Evolutionary conservation across 2,888 invertebrate species (phyloP).

Genomic region (Chironomus riparius): DNA sequence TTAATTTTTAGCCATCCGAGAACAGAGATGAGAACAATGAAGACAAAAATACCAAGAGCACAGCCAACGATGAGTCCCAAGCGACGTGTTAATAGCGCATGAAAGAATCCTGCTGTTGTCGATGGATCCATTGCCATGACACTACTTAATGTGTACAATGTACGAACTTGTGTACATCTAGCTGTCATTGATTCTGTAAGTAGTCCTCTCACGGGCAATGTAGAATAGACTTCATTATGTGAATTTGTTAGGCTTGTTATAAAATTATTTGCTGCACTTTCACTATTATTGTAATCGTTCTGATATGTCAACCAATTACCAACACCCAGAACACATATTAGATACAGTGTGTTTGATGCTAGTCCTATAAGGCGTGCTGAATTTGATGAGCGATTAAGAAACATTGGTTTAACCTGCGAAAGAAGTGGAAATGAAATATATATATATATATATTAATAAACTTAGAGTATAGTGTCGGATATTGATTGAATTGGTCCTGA

Average conservation of each 20-base stretch:
- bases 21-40: slow-evolving; percentile 73
- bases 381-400: slow-evolving; percentile 62
- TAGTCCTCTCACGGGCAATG: slow-evolving; percentile 46
- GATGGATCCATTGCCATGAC: slow-evolving; percentile 47
- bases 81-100: slow-evolving; percentile 68
- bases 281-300: slow-evolving; percentile 22
- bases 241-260: slow-evolving; percentile 34
- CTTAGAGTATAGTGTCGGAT: too few species aligned
- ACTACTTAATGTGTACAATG: slow-evolving; percentile 61
- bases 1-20: slow-evolving; percentile 77
- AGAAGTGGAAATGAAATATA: too few species aligned
- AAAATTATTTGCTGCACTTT: not conserved
- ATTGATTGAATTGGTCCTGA: too few species aligned
- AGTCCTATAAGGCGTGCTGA: slow-evolving; percentile 66
- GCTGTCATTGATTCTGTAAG: slow-evolving; percentile 63
- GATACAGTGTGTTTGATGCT: slow-evolving; percentile 69
- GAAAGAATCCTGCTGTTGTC: slow-evolving; percentile 59
- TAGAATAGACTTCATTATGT: slow-evolving; percentile 53
- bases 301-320: slow-evolving; percentile 57
- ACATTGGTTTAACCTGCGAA: slow-evolving; percentile 64
- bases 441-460: too few species aligned
- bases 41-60: slow-evolving; percentile 77
- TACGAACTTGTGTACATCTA: slow-evolving; percentile 67
- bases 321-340: slow-evolving; percentile 79
- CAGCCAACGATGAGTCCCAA: slow-evolving; percentile 79